phyloP scores from a whole-genome alignment of 2,888 invertebrate genomes.

The Apotomis turbidana region DNA sequence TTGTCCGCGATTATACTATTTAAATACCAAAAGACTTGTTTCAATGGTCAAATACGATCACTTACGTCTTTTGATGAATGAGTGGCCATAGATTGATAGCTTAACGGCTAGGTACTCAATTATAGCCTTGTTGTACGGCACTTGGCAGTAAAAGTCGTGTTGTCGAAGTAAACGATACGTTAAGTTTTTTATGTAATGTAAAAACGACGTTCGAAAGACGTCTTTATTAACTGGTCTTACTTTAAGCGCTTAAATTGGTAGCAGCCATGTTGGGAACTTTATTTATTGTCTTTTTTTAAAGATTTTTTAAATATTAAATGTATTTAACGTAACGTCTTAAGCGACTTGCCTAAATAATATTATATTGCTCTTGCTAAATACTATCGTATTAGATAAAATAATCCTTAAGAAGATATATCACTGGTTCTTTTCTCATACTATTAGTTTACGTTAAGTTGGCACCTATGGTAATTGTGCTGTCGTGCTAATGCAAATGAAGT shows the following conservation, averaged over 20 bases:
- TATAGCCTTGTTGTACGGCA: background rate
- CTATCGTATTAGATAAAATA: too few species aligned
- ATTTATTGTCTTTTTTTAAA: background rate
- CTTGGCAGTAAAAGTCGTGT: background rate
- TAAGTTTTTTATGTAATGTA: background rate
- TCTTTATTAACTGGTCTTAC: background rate
- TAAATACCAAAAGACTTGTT: background rate
- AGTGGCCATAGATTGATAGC: background rate
- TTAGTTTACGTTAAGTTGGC: too few species aligned
- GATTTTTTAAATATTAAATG: too few species aligned
- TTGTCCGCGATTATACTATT: background rate
- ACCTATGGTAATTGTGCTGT: too few species aligned
- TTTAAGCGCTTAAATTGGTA: background rate
- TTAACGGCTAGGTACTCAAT: background rate
- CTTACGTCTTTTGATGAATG: background rate
- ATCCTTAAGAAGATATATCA: too few species aligned
- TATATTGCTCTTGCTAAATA: too few species aligned
- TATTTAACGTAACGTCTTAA: too few species aligned
- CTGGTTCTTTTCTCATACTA: too few species aligned
- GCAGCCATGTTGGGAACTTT: background rate
- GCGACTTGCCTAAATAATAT: too few species aligned
- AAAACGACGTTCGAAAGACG: background rate
- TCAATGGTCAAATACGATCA: background rate
- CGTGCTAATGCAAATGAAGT: too few species aligned
- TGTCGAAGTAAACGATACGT: background rate